Base-by-base conservation (phyloP, 2,797 vertebrate genomes). In the Sitta carolinensis region DNA sequence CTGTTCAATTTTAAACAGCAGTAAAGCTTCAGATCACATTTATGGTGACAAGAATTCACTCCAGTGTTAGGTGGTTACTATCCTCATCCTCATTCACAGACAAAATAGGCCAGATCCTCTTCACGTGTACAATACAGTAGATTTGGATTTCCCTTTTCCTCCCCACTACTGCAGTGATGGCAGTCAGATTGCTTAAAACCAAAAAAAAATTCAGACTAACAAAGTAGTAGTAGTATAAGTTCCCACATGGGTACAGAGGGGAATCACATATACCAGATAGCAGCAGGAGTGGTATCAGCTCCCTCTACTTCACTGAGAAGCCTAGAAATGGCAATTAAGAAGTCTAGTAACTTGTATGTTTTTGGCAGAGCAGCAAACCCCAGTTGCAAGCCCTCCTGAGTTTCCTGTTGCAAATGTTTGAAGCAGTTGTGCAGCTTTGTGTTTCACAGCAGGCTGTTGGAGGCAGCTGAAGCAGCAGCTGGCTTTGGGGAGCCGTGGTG, bases 1-100 rank as follows among this genome's bases (percentile, higher is more conserved):
- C 89, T 82, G 67, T 70, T 94, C 58, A 54, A 61, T 89, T 94
- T 94, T 90, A 82, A 84, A 72, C 36, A 92, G 66, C 36, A 80
- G 43, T 79, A 87, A 90, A 87, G 36, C 42, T 90, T 69, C 80
- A 79, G 57, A 81, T 87, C 68, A 84, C 57, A 73, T 78, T 74
- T 68, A 58, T 40, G 9, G 29, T 29, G 42, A 64, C 34, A 47
- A 59, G 13, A 68, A 64, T 51, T 78, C 29, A 30, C 17, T 58
- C 32, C 32, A 38, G 2, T 62, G 32, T 51, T 30, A 40, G 45
- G 34, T 47, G 59, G 26, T 72, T 74, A 58, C 38, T 17, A 47
- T 50, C 52, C 47, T 36, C 22, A 40, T 42, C 29, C 13, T 17
- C n/a, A 7, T 72, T 51, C 48, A 58, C 18, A 58, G 45, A 29